These are phyloP conservation scores for Apistogramma diplotaenia DNA, from an alignment of 2,113 vertebrate species.

Conservation along the genomic window DNA sequence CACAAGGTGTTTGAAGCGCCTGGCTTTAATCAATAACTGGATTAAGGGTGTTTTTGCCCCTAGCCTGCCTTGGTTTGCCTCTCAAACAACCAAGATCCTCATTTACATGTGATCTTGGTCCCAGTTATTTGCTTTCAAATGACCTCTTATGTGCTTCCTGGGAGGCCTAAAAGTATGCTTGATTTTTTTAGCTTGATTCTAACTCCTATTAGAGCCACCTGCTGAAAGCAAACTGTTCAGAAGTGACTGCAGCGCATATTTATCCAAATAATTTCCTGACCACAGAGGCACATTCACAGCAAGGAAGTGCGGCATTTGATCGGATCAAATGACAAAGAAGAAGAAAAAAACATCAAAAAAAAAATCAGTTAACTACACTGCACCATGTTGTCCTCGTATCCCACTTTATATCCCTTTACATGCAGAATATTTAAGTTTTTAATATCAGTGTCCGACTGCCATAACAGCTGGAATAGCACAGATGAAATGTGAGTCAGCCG, in stretches of 20 bases:
- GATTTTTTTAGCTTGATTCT: not conserved
- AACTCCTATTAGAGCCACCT: not conserved
- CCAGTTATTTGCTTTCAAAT: not conserved
- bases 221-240: not conserved
- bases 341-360: not conserved
- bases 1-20: not conserved
- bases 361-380: not conserved
- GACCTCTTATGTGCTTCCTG: not conserved
- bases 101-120: not conserved
- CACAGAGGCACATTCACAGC: not conserved
- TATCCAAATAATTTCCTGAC: conserved; percentile 6
- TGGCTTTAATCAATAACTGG: not conserved
- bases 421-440: not conserved
- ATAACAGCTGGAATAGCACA: not conserved
- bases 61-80: not conserved
- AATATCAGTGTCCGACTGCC: not conserved
- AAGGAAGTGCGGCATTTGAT: not conserved
- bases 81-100: not conserved
- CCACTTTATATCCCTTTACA: not conserved
- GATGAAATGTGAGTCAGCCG: not conserved
- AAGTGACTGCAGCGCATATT: not conserved
- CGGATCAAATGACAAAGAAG: not conserved
- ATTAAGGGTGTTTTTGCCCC: not conserved
- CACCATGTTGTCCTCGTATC: not conserved
- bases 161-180: not conserved